Conservation (phyloP, 2,888 invertebrate species). For the Cancer borealis region DNA sequence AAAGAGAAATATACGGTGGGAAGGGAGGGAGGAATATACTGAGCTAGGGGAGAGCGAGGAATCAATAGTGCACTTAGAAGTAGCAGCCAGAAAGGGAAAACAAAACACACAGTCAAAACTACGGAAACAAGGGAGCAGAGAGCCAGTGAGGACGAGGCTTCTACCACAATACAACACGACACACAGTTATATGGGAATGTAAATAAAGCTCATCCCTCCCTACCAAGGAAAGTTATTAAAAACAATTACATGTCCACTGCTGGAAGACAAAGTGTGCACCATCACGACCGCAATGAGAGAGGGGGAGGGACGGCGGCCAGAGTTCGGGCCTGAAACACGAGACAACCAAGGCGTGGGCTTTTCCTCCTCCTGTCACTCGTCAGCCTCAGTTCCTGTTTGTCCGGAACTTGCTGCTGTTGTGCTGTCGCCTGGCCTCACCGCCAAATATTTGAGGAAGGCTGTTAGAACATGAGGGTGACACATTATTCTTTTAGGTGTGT, state of each 20-base stretch:
- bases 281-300: neutral
- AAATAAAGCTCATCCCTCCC: neutral
- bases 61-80: neutral
- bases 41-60: neutral
- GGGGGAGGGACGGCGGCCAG: neutral
- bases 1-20: neutral
- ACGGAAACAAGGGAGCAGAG: neutral
- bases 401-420: neutral
- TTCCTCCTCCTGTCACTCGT: constrained; percentile 5
- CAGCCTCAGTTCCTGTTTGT: neutral
- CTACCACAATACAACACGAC: neutral
- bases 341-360: neutral
- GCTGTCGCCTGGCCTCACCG: neutral
- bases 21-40: neutral
- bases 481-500: neutral
- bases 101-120: neutral
- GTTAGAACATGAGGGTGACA: neutral
- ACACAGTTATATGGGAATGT: neutral
- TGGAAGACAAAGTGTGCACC: neutral
- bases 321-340: neutral
- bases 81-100: neutral
- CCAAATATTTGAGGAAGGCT: constrained; percentile 12
- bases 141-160: neutral
- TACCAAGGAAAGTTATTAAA: neutral
- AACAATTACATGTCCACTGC: constrained; percentile 25